Conservation (phyloP, 2,888 invertebrate genomes). For the Allolobophora icterica region DNA sequence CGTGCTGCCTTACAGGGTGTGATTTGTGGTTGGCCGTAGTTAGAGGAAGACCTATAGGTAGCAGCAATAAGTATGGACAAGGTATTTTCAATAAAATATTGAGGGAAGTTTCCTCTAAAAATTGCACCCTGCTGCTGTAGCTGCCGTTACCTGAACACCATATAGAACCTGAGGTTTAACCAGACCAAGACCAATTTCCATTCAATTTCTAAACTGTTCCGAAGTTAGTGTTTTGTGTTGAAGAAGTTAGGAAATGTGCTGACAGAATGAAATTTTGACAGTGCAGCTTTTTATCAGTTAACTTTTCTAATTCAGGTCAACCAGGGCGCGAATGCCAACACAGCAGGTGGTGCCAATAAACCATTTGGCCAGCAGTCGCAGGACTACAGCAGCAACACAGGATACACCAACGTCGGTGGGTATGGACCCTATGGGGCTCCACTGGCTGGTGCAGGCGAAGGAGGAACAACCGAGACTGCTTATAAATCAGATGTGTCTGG, state of each 20-base stretch:
- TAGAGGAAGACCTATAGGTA: neutral
- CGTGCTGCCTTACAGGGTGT: neutral
- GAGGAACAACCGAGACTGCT: neutral
- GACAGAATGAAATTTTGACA: no score
- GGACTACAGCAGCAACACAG: neutral
- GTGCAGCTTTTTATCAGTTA: neutral
- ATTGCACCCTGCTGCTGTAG: neutral
- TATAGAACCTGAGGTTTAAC: neutral
- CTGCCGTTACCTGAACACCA: neutral
- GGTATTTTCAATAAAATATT: no score
- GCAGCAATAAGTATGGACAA: no score
- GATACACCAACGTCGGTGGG: neutral
- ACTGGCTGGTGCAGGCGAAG: neutral
- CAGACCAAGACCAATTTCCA: neutral
- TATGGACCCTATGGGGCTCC: neutral
- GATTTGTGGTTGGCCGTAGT: neutral
- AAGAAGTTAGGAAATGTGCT: neutral
- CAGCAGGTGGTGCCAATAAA: neutral
- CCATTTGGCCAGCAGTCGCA: constrained; percentile 6
- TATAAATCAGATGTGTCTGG: constrained; percentile 19
- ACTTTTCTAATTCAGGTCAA: neutral
- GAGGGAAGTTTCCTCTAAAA: neutral
- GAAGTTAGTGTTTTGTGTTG: neutral
- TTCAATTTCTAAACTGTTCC: neutral
- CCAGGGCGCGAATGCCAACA: neutral